phyloP scores from a whole-genome alignment of 1,140 invertebrate species.

The Papilio helenus region DNA sequence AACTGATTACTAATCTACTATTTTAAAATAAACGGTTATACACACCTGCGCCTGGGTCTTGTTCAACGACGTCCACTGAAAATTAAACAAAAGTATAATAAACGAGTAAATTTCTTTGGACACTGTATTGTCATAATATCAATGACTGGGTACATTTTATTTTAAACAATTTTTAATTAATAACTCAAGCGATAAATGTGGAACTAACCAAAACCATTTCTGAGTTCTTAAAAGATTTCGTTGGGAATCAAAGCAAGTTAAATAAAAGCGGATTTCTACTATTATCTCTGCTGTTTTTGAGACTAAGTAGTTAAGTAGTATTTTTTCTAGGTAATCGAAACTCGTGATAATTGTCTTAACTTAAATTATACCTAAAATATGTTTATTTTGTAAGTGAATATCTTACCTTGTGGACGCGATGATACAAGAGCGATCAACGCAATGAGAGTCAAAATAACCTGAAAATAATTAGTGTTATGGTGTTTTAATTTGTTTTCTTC shows the following conservation, averaged over 20 bases:
- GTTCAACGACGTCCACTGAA: background rate
- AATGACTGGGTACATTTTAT: too few relatives aligned
- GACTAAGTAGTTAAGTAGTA: too few relatives aligned
- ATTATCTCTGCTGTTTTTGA: too few relatives aligned
- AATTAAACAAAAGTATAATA: background rate
- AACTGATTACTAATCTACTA: background rate
- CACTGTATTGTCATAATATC: background rate
- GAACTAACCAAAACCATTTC: too few relatives aligned
- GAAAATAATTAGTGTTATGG: constrained; percentile 9
- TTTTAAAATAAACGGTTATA: background rate
- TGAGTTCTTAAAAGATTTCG: too few relatives aligned
- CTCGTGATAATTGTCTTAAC: too few relatives aligned
- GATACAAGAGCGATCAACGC: constrained; percentile 45
- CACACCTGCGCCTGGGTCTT: constrained; percentile 19
- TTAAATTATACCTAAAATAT: background rate
- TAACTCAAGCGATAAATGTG: too few relatives aligned
- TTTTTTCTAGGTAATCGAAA: too few relatives aligned
- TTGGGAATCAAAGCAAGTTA: too few relatives aligned
- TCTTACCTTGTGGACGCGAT: constrained; percentile 48
- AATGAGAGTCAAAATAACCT: constrained; percentile 47
- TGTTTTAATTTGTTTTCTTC: too few relatives aligned
- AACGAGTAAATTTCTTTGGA: background rate
- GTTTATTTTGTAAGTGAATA: background rate
- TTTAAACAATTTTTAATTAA: too few relatives aligned
- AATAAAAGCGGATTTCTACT: too few relatives aligned